Base-by-base conservation (phyloP, 2,888 invertebrate species). In the Limenitis camilla region DNA sequence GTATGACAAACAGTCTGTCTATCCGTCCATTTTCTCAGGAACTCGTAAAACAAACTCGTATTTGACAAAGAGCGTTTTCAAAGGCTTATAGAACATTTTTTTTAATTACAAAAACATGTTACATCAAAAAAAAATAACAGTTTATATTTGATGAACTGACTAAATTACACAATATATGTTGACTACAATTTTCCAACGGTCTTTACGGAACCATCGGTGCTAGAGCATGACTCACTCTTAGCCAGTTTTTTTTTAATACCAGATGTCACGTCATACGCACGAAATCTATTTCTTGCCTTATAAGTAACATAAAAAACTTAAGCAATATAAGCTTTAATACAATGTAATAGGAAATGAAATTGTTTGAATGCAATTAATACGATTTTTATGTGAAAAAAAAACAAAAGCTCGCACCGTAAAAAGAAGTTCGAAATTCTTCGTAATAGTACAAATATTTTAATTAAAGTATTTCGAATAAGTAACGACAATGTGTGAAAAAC, bases 401-500 rank as follows among this genome's bases (percentile, higher is more conserved):
- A 62, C 66, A 19, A 19, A 36, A 35, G 28, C 68, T 62, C 69
- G 65, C 64, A 69, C 68, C 67, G 69, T 72, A 72, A 76, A 77
- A 73, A 76, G 68, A 68, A 67, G 61, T 62, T 63, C 60, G 63
- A 68, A 78, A 81, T 80, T 74, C 69, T 64, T 68, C 64, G 77
- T 81, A 78, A 80, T 77, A 78, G 76, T 64, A 65, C 54, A 77
- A 78, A 74, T 70, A 84, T 84, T 84, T 85, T 85, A 84, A 85
- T 77, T 81, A 82, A 76, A 67, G 71, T 73, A 76, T 81, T 76
- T 71, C 55, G 60, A 69, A 70, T 67, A 67, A 64, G 60, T 64
- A 67, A 72, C 68, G 71, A 61, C 72, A 73, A 78, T 72, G 76
- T 76, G 78, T 72, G 70, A 74, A 71, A 64, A 59, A 62, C 69